Conservation (phyloP, 2,888 invertebrate genomes). For the Melipona beecheii region DNA sequence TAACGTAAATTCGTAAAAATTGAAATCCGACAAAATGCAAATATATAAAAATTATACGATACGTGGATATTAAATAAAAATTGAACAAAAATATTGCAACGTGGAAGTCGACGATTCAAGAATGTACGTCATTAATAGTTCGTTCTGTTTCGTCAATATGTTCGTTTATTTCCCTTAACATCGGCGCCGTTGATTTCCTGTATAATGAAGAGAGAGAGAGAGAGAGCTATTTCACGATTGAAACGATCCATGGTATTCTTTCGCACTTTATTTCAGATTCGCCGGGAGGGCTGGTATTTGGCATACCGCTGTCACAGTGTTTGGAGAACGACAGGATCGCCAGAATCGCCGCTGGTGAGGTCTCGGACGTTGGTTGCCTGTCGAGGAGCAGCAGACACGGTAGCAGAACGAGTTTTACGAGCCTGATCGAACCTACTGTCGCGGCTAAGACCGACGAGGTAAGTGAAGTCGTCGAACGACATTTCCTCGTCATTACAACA, state of each 20-base stretch:
- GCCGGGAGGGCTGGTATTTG: slow-evolving; percentile 90
- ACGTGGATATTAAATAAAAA: no score
- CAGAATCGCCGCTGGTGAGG: slow-evolving; percentile 82
- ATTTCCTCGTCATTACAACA: neutral
- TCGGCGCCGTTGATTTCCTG: neutral
- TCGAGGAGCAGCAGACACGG: slow-evolving; percentile 86
- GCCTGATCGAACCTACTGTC: slow-evolving; percentile 86
- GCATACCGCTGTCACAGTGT: slow-evolving; percentile 93
- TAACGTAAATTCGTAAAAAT: no score
- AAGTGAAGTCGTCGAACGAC: slow-evolving; percentile 74
- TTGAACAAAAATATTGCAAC: no score
- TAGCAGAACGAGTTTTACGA: slow-evolving; percentile 90
- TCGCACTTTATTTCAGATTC: slow-evolving; percentile 66
- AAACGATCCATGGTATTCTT: slow-evolving; percentile 5
- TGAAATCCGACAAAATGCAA: no score
- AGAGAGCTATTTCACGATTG: neutral
- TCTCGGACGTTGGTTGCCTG: slow-evolving; percentile 78
- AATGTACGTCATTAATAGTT: neutral
- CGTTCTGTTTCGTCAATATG: neutral
- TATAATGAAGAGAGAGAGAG: neutral
- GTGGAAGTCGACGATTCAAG: no score
- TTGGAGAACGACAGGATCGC: slow-evolving; percentile 91
- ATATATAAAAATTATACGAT: no score
- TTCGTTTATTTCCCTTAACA: neutral
- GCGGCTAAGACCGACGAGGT: slow-evolving; percentile 86